Evolutionary conservation across 1,140 invertebrate species (phyloP), one percentile per base, ranked within the genome.

Genomic region (Amphibalanus amphitrite): DNA sequence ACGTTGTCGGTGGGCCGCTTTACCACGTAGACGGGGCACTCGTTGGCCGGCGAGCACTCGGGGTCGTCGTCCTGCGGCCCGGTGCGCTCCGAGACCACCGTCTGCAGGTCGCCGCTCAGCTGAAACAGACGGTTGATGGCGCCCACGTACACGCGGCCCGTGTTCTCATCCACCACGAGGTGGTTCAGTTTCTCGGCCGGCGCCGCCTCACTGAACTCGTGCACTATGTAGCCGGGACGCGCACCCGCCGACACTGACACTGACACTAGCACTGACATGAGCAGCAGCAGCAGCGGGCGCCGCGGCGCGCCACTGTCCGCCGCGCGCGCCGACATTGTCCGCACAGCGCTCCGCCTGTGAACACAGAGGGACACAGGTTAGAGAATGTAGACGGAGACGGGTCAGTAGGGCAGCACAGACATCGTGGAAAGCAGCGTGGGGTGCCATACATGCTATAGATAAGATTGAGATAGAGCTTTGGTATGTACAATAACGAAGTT

Each of bases 51-150:
- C 67, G 92, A 92, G 81, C 95, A 98, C 71, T 92, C 87, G 15
- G 89, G 86, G 59, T 91, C 92, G 82, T 97, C 94, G 74, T 90
- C 86, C 77, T 89, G 84, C 3, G 96, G 96, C 0, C 96, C 96
- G 26, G 95, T 98, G 73, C 86, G 83, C 29, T 89, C 91, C 33
- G 85, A 85, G 75, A 90, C 86, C 29, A 89, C 86, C 30, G 90
- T 82, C 67, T 88, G 86, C 69, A 98, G 82, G 77, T 95, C 90
- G 10, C 90, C 87, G 28, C 92, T 90, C n/a, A 98, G 84, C 81
- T 96, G 93, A 80, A 94, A 97, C 47, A 99, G 85, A 70, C 87
- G 84, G 82, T 98, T 98, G 15, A 96, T 91, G 59, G 91, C 95
- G 69, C 95, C 95, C 69, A 98, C 86, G 83, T 93, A 98, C 17